Base-by-base conservation (phyloP, 37 sponge, comb jelly and placozoan genomes). In the Aphrocallistes beatrix region DNA sequence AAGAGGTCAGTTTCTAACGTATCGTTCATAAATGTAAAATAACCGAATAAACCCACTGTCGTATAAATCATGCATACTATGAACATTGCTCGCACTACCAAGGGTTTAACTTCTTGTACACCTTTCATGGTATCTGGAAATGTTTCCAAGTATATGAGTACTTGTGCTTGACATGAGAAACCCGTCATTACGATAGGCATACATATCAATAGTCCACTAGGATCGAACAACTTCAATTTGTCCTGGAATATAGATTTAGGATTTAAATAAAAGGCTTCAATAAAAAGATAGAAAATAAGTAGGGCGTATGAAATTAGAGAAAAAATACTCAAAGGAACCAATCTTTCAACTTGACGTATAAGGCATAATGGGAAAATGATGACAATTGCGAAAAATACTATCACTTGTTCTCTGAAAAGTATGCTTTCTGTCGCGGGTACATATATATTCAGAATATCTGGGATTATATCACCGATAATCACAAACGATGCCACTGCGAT, bases 91-190 rank as follows among this genome's bases (percentile, higher is more conserved):
- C 75, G 32, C n/a, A 60, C n/a, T 3, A 60, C 75, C 34, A 60
- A 60, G 10, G 75, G 75, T 60, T 60, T 60, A 1, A 60, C 75
- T 8, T 28, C 75, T 32, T 30, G 25, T 13, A 60, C 75, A 28
- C 75, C 75, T 60, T 60, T 60, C 75, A 60, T 60, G 21, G 28
- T 60, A 60, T 60, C 75, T 60, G 75, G 75, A 13, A 60, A 60
- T 21, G 75, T 60, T 60, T 60, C 75, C 28, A 60, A 30, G 21
- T 60, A 60, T 19, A 60, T 60, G 28, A 60, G 34, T 30, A 60
- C n/a, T 60, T 60, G 75, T 28, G 75, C 25, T 60, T 60, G 75
- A 60, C 75, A 60, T 8, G 75, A 60, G 34, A 60, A 60, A 60
- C 75, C 75, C 1, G 75, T 60, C 34, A 60, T 25, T 25, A 60